Evolutionary conservation across 1,140 invertebrate genomes (phyloP).

Genomic region (Sinonovacula constricta): DNA sequence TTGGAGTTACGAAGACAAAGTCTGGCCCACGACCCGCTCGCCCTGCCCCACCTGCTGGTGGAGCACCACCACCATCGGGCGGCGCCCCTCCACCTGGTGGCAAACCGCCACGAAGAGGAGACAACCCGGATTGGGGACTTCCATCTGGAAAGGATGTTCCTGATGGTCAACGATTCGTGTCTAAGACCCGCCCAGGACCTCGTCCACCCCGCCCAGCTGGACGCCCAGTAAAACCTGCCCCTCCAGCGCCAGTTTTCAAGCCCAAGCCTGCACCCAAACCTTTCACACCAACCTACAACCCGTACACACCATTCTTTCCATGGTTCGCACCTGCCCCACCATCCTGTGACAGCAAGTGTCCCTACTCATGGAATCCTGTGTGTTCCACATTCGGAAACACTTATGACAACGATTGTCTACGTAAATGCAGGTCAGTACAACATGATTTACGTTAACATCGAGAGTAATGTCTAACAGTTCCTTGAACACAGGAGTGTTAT

Average conservation of each 20-base stretch:
- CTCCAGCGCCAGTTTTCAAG: background rate
- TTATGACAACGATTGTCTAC: background rate
- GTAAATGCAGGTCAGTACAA: background rate
- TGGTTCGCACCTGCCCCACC: background rate
- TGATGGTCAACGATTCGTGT: background rate
- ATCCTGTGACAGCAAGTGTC: background rate
- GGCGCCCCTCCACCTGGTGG: background rate
- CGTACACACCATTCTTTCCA: background rate
- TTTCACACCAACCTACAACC: background rate
- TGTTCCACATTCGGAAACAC: background rate
- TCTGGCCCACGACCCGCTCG: background rate
- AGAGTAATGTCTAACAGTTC: too few species aligned
- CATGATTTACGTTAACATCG: background rate
- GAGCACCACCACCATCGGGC: background rate
- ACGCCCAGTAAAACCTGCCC: background rate
- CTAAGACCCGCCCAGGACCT: background rate
- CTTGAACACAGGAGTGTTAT: too few species aligned
- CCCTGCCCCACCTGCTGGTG: background rate
- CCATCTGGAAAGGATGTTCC: too few species aligned
- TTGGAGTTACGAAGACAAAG: background rate
- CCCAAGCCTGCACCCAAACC: background rate
- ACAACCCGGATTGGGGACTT: too few species aligned
- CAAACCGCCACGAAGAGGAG: background rate
- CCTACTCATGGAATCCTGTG: background rate
- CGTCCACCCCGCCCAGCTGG: background rate